phyloP scores from a whole-genome alignment of 2,113 vertebrate species.

The Dicerorhinus sumatrensis region DNA sequence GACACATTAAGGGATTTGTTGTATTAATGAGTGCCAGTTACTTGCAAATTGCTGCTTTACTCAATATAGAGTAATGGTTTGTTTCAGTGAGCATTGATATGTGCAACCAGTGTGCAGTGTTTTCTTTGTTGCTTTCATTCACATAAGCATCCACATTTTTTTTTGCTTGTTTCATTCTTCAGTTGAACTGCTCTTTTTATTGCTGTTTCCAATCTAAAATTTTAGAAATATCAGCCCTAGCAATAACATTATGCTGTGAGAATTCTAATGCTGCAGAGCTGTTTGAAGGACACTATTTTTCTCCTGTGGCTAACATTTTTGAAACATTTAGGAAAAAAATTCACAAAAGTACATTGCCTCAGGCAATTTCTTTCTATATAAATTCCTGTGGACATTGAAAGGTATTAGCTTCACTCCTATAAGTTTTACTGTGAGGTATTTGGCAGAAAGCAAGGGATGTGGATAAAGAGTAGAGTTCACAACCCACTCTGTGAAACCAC shows the following conservation, averaged over 20 bases:
- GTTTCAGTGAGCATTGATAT: not conserved
- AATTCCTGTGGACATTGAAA: constrained; percentile 51
- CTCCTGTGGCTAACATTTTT: constrained; percentile 48
- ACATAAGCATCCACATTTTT: not conserved
- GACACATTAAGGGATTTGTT: not conserved
- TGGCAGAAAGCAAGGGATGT: not conserved
- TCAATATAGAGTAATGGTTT: constrained; percentile 10
- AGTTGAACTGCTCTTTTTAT: not conserved
- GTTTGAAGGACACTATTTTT: constrained; percentile 65
- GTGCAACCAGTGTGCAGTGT: not conserved
- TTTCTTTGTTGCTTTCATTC: constrained; percentile 36
- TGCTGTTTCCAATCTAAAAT: constrained; percentile 1
- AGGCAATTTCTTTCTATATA: constrained; percentile 57
- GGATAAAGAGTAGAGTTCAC: not conserved
- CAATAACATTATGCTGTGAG: not conserved
- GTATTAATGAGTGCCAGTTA: not conserved
- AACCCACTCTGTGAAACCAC: not conserved
- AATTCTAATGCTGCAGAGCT: constrained; percentile 18
- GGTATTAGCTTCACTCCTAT: constrained; percentile 35
- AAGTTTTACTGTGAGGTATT: constrained; percentile 54
- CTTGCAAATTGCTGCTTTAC: constrained; percentile 9
- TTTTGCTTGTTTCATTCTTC: not conserved
- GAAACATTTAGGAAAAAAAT: not conserved
- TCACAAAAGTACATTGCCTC: constrained; percentile 53
- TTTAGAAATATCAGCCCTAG: not conserved